Base-by-base conservation (phyloP, 2,797 vertebrate species). In the Argyrosomus regius region DNA sequence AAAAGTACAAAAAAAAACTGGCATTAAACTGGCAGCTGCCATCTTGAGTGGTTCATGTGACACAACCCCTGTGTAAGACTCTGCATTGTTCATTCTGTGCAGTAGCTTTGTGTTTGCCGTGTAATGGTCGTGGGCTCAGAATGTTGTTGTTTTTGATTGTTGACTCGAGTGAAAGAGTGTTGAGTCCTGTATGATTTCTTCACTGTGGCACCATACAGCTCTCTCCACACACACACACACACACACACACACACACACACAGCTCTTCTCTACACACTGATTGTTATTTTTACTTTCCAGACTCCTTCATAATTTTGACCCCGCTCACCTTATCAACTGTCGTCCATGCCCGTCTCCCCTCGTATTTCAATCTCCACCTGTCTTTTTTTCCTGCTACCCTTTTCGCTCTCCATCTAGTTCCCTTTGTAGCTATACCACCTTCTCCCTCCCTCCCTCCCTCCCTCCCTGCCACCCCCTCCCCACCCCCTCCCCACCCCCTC, bases 321-420 rank as follows among this genome's bases (percentile, higher is more conserved):
- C 69, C 58, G 78, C 68, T 89, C 78, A 88, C 80, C 81, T 87
- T 81, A 89, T 90, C 85, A 79, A 59, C 72, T 82, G 75, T 87
- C 43, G 1, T 67, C 83, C 63, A 67, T 84, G 57, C 80, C 86
- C 50, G 64, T 80, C 74, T 84, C 56, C 72, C 65, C 64, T 73
- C 58, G n/a, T 77, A 78, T 87, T 84, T 89, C 86, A 78, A 75
- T 87, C 87, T 81, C 60, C 62, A 78, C 87, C 84, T 82, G 84
- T 78, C 82, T 82, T 75, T 89, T 89, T 82, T 90, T 83, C 74
- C 62, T 22, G 35, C 78, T 83, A 79, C 85, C 78, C 75, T 86
- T 90, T 92, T 87, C 45, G 63, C 82, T 88, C 80, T 87, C 78
- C 61, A 88, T 89, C 87, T 78, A 78, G 82, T 84, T 89, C 75